phyloP scores from a whole-genome alignment of 2,888 invertebrate species.

The Oxyteleia sp. region DNA sequence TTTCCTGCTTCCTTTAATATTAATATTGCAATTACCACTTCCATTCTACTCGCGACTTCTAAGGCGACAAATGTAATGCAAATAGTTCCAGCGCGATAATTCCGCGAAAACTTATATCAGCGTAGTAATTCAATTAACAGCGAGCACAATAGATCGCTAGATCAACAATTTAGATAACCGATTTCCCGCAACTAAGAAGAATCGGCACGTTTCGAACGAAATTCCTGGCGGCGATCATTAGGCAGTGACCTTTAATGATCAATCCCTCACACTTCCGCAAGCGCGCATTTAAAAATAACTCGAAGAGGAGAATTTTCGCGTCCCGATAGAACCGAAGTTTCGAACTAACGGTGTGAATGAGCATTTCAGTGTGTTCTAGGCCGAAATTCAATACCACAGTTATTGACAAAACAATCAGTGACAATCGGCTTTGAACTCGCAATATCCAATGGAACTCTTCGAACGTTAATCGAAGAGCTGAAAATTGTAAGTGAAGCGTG shows the following conservation, averaged over 20 bases:
- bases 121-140: slow-evolving; percentile 4
- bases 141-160: slow-evolving; percentile 8
- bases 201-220: neutral
- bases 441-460: no score
- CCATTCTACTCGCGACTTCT: neutral
- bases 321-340: neutral
- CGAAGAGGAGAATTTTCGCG: neutral
- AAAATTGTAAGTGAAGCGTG: no score
- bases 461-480: no score
- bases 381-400: neutral
- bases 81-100: neutral
- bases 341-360: neutral
- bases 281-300: neutral
- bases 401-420: neutral
- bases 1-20: neutral
- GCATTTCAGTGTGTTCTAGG: neutral
- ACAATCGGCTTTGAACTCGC: neutral
- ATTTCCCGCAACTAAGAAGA: neutral
- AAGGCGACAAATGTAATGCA: neutral
- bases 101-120: neutral
- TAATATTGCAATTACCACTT: neutral
- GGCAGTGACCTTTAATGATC: slow-evolving; percentile 29
- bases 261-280: slow-evolving; percentile 14
- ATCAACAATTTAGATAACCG: slow-evolving; percentile 13
- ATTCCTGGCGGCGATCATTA: slow-evolving; percentile 5